Conservation (phyloP, 2,113 vertebrate genomes). For the Malaclemys terrapin region DNA sequence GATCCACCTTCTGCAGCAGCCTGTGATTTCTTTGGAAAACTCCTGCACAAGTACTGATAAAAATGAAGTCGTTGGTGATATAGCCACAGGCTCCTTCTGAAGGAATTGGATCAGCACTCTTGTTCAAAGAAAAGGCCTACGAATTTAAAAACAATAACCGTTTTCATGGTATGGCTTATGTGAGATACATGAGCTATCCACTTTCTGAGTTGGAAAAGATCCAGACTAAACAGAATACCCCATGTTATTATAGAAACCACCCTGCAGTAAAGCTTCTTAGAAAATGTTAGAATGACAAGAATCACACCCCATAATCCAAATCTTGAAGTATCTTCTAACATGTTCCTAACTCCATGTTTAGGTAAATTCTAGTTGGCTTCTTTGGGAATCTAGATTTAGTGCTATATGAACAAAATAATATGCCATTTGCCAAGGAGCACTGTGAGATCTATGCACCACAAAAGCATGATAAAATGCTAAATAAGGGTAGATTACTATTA, state of each 20-base stretch:
- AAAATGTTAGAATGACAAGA: not conserved
- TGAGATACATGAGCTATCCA: not conserved
- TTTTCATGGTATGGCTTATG: not conserved
- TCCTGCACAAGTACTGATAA: not conserved
- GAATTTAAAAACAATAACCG: not conserved
- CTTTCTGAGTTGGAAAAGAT: not conserved
- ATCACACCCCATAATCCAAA: not conserved
- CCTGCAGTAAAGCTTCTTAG: not conserved
- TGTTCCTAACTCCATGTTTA: too few relatives aligned
- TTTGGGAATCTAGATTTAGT: not conserved
- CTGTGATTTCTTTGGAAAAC: rapidly evolving
- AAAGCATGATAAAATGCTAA: not conserved
- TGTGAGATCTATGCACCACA: not conserved
- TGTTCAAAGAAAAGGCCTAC: constrained; percentile 9
- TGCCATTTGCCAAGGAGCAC: not conserved
- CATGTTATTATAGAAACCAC: not conserved
- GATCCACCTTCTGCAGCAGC: not conserved
- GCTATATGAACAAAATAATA: not conserved
- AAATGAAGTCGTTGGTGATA: not conserved
- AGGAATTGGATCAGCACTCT: not conserved
- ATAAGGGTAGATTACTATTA: not conserved
- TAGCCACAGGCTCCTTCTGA: constrained; percentile 13
- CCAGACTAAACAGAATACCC: not conserved
- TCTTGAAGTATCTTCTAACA: not conserved
- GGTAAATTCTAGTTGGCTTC: not conserved